A percentile compares a stretch with the other conserved stretches of the same genome.
These are phyloP conservation scores for Carcina quercana DNA, from an alignment of 2,888 invertebrate genomes.

Conservation along the genomic window DNA sequence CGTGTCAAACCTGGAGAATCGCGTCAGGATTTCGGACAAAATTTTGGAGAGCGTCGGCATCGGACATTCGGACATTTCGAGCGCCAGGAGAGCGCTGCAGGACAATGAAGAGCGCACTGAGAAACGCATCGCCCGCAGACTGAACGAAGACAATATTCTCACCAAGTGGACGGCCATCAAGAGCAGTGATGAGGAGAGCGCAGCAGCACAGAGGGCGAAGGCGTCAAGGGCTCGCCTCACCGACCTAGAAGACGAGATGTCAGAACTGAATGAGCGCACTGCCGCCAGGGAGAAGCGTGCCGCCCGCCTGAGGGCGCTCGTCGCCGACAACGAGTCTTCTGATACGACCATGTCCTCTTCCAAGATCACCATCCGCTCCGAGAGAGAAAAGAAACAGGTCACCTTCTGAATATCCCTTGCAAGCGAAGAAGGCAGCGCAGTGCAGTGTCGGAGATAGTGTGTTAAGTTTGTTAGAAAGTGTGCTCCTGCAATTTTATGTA, in stretches of 20 bases:
- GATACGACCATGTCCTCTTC: conserved; percentile 46
- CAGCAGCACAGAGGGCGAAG: conserved; percentile 78
- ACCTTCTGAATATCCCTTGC: conserved; percentile 47
- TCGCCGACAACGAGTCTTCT: conserved; percentile 73
- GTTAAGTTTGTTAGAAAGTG: conserved; percentile 47
- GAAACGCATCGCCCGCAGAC: conserved; percentile 57
- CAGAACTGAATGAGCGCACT: conserved; percentile 79
- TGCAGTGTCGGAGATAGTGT: conserved; percentile 37
- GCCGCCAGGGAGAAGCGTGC: conserved; percentile 82
- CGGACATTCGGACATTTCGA: conserved; percentile 68
- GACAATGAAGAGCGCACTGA: conserved; percentile 66
- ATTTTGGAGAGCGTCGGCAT: conserved; percentile 78
- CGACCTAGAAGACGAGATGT: conserved; percentile 85
- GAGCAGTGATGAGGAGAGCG: conserved; percentile 56
- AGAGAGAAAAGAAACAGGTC: conserved; percentile 67
- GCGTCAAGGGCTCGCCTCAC: conserved; percentile 79
- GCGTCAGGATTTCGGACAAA: conserved; percentile 77
- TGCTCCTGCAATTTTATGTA: conserved; percentile 55
- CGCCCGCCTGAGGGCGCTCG: conserved; percentile 79
- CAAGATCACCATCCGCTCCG: conserved; percentile 54
- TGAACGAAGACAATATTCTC: conserved; percentile 57
- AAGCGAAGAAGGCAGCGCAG: conserved; percentile 21
- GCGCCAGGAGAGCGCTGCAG: conserved; percentile 60
- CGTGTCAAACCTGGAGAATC: conserved; percentile 71
- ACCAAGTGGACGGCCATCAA: conserved; percentile 80